phyloP scores from a whole-genome alignment of 2,888 invertebrate genomes.

The Pandemis corylana region DNA sequence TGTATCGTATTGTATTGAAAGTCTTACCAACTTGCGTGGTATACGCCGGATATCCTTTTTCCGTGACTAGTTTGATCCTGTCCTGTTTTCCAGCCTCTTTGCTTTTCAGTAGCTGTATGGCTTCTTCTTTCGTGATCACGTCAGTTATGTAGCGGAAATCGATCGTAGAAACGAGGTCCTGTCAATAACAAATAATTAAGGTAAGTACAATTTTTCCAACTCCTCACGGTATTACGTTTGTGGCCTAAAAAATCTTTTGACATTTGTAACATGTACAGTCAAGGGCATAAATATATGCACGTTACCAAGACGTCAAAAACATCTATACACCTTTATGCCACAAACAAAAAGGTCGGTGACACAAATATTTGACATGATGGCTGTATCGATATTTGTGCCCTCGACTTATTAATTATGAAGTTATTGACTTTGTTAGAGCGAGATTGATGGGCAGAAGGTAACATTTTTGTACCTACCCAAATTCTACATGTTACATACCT shows the following conservation, averaged over 20 bases:
- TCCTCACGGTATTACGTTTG: too few relatives aligned
- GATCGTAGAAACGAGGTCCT: slow-evolving; percentile 91
- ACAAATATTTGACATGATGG: too few relatives aligned
- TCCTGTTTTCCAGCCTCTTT: slow-evolving; percentile 84
- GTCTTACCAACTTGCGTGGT: slow-evolving; percentile 92
- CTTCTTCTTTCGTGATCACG: slow-evolving; percentile 92
- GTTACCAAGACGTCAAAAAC: too few relatives aligned
- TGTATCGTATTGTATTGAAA: neutral
- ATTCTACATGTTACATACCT: slow-evolving; percentile 68
- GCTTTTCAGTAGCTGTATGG: slow-evolving; percentile 87
- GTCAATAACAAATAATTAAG: slow-evolving; percentile 40
- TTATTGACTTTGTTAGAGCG: too few relatives aligned
- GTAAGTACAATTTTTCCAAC: neutral
- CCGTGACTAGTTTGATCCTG: slow-evolving; percentile 86
- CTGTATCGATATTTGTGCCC: too few relatives aligned
- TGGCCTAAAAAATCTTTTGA: too few relatives aligned
- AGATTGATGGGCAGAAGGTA: too few relatives aligned
- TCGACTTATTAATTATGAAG: too few relatives aligned
- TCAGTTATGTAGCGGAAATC: slow-evolving; percentile 95
- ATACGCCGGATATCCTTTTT: slow-evolving; percentile 92
- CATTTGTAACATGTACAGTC: too few relatives aligned
- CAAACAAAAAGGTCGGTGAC: too few relatives aligned
- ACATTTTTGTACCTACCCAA: neutral
- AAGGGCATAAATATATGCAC: too few relatives aligned
- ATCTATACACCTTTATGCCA: too few relatives aligned